Evolutionary conservation across 2,888 invertebrate genomes (phyloP), one percentile per base, ranked within the genome.

Genomic region (Hanleya hanleyi): DNA sequence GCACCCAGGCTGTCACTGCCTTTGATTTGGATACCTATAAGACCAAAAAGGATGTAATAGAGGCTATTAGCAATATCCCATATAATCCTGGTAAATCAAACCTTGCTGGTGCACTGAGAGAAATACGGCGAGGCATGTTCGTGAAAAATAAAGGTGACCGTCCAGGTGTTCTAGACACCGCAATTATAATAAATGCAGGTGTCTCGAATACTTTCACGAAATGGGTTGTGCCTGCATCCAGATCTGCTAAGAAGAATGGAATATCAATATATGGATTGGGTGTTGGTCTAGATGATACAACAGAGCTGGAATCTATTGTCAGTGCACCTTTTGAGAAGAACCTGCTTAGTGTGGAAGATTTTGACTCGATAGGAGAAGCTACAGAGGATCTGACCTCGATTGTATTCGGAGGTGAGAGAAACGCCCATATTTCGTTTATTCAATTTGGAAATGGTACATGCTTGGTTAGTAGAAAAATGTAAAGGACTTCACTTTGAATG

Each of bases 331-430:
- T 73, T 22, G 26, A 29, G 4, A 35, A 38, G 32, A 78, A 76
- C 66, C 64, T 78, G 29, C 70, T 74, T 65, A 50, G 62, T 15
- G 77, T 75, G 5, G 57, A 62, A 22, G 80, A 81, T 57, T 81
- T 79, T 69, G 49, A 71, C 49, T 73, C 74, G 6, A 64, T 81
- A 32, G 74, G 69, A 9, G 61, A 71, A 12, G 64, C 71, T 57
- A 36, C 74, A 26, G 51, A 41, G 7, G 50, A 36, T 5, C n/a
- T 81, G 33, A 64, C 77, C 29, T 35, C 37, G 15, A 62, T 67
- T 15, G 67, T 77, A 7, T 81, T 80, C 67, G 79, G 78, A 71
- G 57, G 81, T 81, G 29, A 74, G 80, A n/a, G n/a, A n/a, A n/a
- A n/a, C n/a, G n/a, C n/a, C n/a, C n/a, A n/a, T n/a, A n/a, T n/a